Conservation (phyloP, 2,113 vertebrate genomes). For the Dasyornis broadbenti region DNA sequence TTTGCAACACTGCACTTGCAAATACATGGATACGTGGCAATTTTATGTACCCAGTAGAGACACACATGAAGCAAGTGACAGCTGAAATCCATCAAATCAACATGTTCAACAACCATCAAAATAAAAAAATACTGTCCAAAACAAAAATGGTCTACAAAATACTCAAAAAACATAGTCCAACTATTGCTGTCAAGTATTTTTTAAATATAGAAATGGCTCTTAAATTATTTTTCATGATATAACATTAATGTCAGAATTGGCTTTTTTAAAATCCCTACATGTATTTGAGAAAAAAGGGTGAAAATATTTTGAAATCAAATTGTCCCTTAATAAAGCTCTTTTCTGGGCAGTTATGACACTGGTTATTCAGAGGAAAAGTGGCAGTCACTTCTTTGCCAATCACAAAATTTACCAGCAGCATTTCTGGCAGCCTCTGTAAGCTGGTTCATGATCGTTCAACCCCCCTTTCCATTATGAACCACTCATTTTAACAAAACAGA, state of each 20-base stretch:
- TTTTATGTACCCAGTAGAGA: background rate
- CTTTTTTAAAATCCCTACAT: background rate
- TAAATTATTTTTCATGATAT: background rate
- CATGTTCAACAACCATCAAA: background rate
- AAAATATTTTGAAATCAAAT: background rate
- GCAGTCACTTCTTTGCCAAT: background rate
- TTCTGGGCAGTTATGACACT: background rate
- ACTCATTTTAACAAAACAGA: background rate
- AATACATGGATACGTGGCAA: background rate
- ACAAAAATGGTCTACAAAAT: no score
- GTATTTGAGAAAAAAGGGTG: background rate
- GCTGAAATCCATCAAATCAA: background rate
- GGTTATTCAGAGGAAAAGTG: background rate
- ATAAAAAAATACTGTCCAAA: background rate
- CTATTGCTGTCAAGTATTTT: background rate
- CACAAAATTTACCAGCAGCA: background rate
- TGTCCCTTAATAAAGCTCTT: background rate
- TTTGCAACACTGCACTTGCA: background rate
- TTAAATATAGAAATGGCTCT: background rate
- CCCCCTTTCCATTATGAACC: background rate
- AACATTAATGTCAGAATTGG: background rate
- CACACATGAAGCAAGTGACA: background rate
- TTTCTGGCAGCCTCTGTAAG: background rate
- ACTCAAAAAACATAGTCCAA: background rate
- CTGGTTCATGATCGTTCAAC: accelerated